A percentile compares a stretch with the other conserved stretches of the same genome.
These are phyloP conservation scores for Eupleurogrammus muticus DNA, from an alignment of 2,797 vertebrate genomes.

Conservation along the genomic window DNA sequence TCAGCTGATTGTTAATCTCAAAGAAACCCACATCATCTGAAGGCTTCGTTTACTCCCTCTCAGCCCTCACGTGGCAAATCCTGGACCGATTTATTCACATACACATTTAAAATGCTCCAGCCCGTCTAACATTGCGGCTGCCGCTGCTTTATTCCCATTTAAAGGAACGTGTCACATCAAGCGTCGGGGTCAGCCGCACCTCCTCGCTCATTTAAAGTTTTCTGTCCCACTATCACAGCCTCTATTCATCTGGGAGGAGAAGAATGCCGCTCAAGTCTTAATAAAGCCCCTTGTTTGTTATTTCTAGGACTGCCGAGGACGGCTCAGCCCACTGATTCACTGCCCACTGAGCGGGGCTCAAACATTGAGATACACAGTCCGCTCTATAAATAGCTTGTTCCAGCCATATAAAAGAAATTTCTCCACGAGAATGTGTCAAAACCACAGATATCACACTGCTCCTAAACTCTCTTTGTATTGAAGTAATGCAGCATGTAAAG, in stretches of 20 bases:
- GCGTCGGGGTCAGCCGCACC: no score
- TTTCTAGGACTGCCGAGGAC: constrained; percentile 14
- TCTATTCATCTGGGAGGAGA: constrained; percentile 16
- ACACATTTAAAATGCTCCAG: no score
- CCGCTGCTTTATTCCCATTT: no score
- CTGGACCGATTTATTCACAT: no score
- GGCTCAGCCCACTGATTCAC: neutral
- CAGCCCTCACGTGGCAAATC: no score
- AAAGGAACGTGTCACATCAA: no score
- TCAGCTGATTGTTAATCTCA: no score
- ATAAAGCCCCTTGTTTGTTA: constrained; percentile 30
- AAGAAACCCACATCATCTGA: no score
- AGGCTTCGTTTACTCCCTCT: no score
- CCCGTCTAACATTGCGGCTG: no score
- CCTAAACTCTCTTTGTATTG: neutral
- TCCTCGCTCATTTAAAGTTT: no score
- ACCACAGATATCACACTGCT: neutral
- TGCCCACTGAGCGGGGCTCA: no score
- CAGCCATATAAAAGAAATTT: neutral
- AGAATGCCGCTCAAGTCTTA: constrained; percentile 23
- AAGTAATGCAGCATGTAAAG: neutral
- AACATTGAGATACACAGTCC: neutral
- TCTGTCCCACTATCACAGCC: neutral
- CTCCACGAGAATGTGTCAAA: neutral
- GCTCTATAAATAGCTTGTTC: neutral